Evolutionary conservation across 2,888 invertebrate genomes (phyloP).

Genomic region (Orthosia incerta): DNA sequence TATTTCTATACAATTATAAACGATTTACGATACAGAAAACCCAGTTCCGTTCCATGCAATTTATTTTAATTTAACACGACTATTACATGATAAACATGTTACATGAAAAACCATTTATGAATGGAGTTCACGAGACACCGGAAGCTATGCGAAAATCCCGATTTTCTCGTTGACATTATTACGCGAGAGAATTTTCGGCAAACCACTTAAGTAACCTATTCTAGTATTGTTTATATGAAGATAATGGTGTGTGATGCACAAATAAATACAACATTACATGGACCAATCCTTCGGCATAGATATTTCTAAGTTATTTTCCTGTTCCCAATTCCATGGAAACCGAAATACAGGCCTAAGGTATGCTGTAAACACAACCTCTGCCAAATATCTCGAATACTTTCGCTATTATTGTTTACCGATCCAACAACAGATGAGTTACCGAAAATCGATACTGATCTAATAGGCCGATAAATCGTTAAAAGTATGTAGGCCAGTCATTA

Average conservation of each 20-base stretch:
- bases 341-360: constrained; percentile 46
- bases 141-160: constrained; percentile 14
- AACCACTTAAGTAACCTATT: constrained; percentile 18
- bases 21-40: constrained; percentile 28
- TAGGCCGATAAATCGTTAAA: constrained; percentile 46
- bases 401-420: constrained; percentile 49
- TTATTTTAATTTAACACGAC: constrained; percentile 47
- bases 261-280: constrained; percentile 9
- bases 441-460: constrained; percentile 43
- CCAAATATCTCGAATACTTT: constrained; percentile 68
- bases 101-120: constrained; percentile 55
- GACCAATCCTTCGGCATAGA: constrained; percentile 9
- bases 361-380: constrained; percentile 67
- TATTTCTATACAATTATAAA: constrained; percentile 17
- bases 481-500: constrained; percentile 35
- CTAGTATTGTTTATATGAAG: constrained; percentile 9
- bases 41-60: constrained; percentile 42
- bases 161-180: constrained; percentile 20
- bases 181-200: constrained; percentile 10
- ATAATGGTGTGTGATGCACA: constrained; percentile 4
- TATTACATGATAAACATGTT: constrained; percentile 49
- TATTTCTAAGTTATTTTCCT: constrained; percentile 64
- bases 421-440: constrained; percentile 22
- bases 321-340: constrained; percentile 67
- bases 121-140: constrained; percentile 48